Percentiles rank a stretch among this genome's conserved stretches.
These are phyloP conservation scores for Saccostrea glomerata DNA, from an alignment of 1,140 invertebrate species.

Conservation along the genomic window DNA sequence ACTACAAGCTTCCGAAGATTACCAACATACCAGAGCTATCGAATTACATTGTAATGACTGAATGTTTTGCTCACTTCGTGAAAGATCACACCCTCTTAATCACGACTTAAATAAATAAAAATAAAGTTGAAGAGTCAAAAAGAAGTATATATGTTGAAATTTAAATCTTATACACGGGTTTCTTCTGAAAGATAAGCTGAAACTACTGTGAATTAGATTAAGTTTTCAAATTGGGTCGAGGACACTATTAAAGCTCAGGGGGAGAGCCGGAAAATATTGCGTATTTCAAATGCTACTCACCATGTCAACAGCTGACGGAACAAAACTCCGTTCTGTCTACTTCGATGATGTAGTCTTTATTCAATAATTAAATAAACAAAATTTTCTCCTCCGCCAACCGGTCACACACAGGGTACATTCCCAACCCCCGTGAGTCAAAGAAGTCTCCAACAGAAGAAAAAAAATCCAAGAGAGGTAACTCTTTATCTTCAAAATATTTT, in stretches of 20 bases:
- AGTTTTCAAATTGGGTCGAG: too few relatives aligned
- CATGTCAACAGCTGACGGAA: constrained; percentile 22
- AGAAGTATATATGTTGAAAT: background rate
- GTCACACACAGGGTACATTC: background rate
- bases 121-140: background rate
- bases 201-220: too few relatives aligned
- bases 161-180: background rate
- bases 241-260: too few relatives aligned
- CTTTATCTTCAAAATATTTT: background rate
- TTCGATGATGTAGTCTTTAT: background rate
- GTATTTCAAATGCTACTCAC: background rate
- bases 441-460: background rate
- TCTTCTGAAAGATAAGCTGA: too few relatives aligned
- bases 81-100: background rate
- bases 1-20: background rate
- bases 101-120: background rate
- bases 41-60: background rate
- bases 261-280: too few relatives aligned
- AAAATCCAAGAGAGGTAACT: constrained; percentile 23
- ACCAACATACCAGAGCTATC: background rate
- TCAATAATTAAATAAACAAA: background rate
- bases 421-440: constrained; percentile 5
- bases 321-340: background rate
- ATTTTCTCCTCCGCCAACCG: background rate
- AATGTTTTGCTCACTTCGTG: constrained; percentile 5